phyloP scores from a whole-genome alignment of 1,140 invertebrate species.

The Campodea augens region DNA sequence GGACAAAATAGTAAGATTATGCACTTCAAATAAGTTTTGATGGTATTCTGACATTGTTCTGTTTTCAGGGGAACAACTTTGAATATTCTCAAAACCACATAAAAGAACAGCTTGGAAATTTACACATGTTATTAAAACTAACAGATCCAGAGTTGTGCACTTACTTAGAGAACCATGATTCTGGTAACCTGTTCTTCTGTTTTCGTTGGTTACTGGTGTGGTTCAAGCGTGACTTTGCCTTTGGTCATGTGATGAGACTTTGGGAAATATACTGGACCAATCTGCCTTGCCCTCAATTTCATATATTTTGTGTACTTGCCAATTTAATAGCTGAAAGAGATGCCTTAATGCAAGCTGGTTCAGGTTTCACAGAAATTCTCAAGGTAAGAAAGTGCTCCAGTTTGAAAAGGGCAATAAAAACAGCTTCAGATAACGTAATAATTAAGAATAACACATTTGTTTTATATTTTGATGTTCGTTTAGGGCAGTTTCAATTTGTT shows the following conservation, averaged over 20 bases:
- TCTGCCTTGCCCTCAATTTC: slow-evolving; percentile 82
- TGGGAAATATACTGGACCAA: slow-evolving; percentile 59
- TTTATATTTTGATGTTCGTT: no score
- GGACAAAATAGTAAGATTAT: slow-evolving; percentile 62
- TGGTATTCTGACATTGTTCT: slow-evolving; percentile 12
- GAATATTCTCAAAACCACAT: slow-evolving; percentile 94
- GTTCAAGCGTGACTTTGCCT: slow-evolving; percentile 61
- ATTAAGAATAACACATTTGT: no score
- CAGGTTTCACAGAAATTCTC: slow-evolving; percentile 88
- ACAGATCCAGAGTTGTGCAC: slow-evolving; percentile 63
- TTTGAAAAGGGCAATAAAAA: no score
- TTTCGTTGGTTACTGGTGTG: slow-evolving; percentile 80
- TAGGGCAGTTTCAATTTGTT: no score
- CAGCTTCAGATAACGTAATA: no score
- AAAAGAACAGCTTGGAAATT: slow-evolving; percentile 73
- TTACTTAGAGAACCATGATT: slow-evolving; percentile 79
- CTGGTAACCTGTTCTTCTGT: slow-evolving; percentile 96
- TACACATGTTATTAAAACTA: slow-evolving; percentile 61
- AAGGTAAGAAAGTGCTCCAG: slow-evolving; percentile 47
- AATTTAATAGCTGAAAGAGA: slow-evolving; percentile 75
- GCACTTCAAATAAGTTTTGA: slow-evolving; percentile 8
- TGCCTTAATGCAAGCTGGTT: slow-evolving; percentile 68
- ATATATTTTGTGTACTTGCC: slow-evolving; percentile 72
- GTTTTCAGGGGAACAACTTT: slow-evolving; percentile 70
- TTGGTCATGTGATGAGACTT: slow-evolving; percentile 44